These are phyloP conservation scores for Pagetopsis macropterus DNA, from an alignment of 2,797 vertebrate species.

Conservation along the genomic window DNA sequence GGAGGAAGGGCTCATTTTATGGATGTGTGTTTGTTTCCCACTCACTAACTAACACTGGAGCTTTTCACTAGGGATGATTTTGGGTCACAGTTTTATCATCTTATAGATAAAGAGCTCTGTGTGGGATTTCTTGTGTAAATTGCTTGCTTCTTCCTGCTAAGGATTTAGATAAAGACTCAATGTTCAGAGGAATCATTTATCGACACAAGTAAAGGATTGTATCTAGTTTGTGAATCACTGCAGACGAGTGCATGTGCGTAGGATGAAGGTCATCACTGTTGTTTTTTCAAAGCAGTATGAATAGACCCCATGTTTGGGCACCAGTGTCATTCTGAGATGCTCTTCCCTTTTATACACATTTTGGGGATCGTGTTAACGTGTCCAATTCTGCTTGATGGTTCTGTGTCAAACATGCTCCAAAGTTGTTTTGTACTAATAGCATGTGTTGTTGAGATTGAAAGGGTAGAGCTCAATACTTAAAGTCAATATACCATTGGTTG, in stretches of 20 bases:
- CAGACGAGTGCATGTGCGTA: constrained; percentile 16
- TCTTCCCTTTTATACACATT: background rate
- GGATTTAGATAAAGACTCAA: constrained; percentile 29
- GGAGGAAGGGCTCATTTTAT: constrained; percentile 61
- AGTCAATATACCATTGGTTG: background rate
- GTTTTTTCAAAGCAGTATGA: background rate
- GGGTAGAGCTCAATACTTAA: background rate
- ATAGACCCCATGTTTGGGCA: background rate
- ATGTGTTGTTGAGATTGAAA: background rate
- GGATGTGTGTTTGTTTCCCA: too few relatives aligned
- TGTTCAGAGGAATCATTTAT: constrained; percentile 44
- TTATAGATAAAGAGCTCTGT: constrained; percentile 40
- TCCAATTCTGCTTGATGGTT: background rate
- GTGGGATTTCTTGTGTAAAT: constrained; percentile 19
- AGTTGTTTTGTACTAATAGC: too few relatives aligned
- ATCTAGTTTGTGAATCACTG: constrained; percentile 29
- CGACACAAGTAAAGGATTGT: constrained; percentile 43
- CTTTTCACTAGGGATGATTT: constrained; percentile 40
- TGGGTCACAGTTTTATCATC: constrained; percentile 25
- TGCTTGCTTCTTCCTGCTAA: constrained; percentile 39
- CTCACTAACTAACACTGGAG: constrained; percentile 32
- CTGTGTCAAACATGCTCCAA: background rate
- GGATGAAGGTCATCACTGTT: constrained; percentile 32
- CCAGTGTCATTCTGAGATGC: background rate
- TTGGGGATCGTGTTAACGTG: background rate